These are phyloP conservation scores for Phalanger gymnotis DNA, from an alignment of 2,797 vertebrate genomes.

Conservation along the genomic window DNA sequence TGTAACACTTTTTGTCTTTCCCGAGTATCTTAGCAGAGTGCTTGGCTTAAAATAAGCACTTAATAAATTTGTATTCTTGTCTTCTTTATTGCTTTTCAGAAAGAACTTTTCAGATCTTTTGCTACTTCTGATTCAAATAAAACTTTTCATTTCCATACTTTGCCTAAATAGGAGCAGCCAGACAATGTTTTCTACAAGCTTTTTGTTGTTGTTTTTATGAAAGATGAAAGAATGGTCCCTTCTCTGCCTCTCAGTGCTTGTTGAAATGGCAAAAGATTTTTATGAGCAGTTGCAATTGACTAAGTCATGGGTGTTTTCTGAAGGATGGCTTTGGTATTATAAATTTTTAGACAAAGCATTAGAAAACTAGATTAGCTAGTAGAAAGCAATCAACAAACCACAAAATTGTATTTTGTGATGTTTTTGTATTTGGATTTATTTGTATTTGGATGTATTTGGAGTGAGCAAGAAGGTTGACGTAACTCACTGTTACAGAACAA, in stretches of 20 bases:
- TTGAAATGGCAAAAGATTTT: slow-evolving; percentile 55
- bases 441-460: slow-evolving; percentile 70
- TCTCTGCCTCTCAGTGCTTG: neutral
- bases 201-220: neutral
- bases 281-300: slow-evolving; percentile 67
- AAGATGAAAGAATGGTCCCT: neutral
- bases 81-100: neutral
- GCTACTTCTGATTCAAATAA: neutral
- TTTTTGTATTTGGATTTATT: too few species aligned
- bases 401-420: too few species aligned
- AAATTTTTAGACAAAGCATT: slow-evolving; percentile 69
- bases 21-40: neutral
- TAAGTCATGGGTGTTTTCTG: slow-evolving; percentile 60
- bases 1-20: neutral
- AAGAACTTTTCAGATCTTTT: neutral
- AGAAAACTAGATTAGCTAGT: slow-evolving; percentile 50
- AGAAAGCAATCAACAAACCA: slow-evolving; percentile 72
- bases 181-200: neutral
- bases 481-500: slow-evolving; percentile 51
- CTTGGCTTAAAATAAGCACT: neutral
- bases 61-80: neutral
- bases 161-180: neutral
- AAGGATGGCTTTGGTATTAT: slow-evolving; percentile 66
- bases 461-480: slow-evolving; percentile 60
- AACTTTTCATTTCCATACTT: neutral